Evolutionary conservation across 92 coral and sea anemone genomes (phyloP).

Genomic region (Heteractis magnifica): DNA sequence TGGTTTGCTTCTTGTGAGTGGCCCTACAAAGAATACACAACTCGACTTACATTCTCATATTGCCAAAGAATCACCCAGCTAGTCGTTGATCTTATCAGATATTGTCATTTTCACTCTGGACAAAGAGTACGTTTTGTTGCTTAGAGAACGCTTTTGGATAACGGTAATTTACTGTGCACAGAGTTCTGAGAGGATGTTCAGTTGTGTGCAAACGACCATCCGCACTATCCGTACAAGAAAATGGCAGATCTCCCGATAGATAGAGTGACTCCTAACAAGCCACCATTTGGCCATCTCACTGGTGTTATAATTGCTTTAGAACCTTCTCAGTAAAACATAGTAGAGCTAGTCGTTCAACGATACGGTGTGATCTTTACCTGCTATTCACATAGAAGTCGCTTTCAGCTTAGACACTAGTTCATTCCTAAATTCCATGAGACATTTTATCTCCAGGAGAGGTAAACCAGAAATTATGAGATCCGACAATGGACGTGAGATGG

Average conservation of each 20-base stretch:
- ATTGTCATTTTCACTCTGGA: conserved; percentile 17
- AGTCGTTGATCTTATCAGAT: conserved; percentile 7
- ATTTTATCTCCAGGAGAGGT: conserved; percentile 31
- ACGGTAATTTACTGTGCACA: conserved; percentile 15
- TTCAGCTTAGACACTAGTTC: conserved; percentile 38
- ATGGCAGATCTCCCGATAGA: conserved; percentile 27
- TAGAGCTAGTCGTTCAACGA: conserved; percentile 18
- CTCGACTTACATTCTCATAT: conserved; percentile 13
- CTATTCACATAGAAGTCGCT: conserved; percentile 29
- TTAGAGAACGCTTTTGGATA: conserved; percentile 24
- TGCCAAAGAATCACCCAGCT: conserved; percentile 17
- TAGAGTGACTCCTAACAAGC: conserved; percentile 23
- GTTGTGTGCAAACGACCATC: conserved; percentile 5
- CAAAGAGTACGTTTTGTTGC: conserved; percentile 20
- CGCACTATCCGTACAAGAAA: conserved; percentile 5
- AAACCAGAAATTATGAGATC: conserved; percentile 17
- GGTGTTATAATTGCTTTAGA: conserved; percentile 33
- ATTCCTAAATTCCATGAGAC: conserved; percentile 18
- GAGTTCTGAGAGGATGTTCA: background rate
- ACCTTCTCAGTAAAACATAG: conserved; percentile 28
- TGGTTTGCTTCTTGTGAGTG: too few species aligned
- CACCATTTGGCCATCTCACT: conserved; percentile 22
- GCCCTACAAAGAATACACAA: too few species aligned
- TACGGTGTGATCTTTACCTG: conserved; percentile 38
- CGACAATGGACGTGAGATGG: conserved; percentile 30